phyloP scores from a whole-genome alignment of 1,140 invertebrate genomes.

The Notospermus geniculatus region DNA sequence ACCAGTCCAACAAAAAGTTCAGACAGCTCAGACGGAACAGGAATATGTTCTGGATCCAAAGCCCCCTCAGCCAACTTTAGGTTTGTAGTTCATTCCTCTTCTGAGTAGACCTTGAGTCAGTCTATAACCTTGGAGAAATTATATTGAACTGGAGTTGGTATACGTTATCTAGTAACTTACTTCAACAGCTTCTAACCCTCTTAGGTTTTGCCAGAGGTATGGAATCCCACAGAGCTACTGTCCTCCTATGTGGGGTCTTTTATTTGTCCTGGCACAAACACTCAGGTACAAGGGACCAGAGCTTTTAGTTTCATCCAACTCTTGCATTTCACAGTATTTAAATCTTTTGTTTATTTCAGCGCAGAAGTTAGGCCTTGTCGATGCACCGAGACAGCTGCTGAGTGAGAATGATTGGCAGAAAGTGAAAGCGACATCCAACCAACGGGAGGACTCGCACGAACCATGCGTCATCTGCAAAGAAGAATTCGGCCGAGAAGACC shows the following conservation, averaged over 20 bases:
- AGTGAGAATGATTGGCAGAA: slow-evolving; percentile 48
- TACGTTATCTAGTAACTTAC: too few relatives aligned
- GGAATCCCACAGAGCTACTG: too few relatives aligned
- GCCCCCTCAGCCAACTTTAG: slow-evolving; percentile 10
- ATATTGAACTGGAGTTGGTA: too few relatives aligned
- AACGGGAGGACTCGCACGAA: slow-evolving; percentile 47
- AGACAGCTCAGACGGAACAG: neutral
- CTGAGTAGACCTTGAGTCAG: too few relatives aligned
- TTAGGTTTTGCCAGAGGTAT: too few relatives aligned
- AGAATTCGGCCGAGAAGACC: slow-evolving; percentile 50
- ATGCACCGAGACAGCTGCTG: slow-evolving; percentile 36
- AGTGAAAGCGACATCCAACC: slow-evolving; percentile 47
- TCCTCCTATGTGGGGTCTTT: too few relatives aligned
- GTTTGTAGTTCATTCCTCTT: neutral
- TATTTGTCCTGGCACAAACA: too few relatives aligned
- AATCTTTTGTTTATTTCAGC: slow-evolving; percentile 33
- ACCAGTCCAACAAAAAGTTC: neutral
- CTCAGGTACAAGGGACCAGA: too few relatives aligned
- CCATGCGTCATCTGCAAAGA: slow-evolving; percentile 57
- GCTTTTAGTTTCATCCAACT: too few relatives aligned
- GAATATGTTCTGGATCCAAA: slow-evolving; percentile 14
- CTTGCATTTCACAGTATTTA: too few relatives aligned
- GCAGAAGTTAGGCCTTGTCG: slow-evolving; percentile 50
- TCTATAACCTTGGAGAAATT: too few relatives aligned
- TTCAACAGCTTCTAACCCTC: too few relatives aligned